A percentile compares a stretch with the other conserved stretches of the same genome.
Conservation (phyloP, 2,888 invertebrate genomes). For the Quadroppia sp. region DNA sequence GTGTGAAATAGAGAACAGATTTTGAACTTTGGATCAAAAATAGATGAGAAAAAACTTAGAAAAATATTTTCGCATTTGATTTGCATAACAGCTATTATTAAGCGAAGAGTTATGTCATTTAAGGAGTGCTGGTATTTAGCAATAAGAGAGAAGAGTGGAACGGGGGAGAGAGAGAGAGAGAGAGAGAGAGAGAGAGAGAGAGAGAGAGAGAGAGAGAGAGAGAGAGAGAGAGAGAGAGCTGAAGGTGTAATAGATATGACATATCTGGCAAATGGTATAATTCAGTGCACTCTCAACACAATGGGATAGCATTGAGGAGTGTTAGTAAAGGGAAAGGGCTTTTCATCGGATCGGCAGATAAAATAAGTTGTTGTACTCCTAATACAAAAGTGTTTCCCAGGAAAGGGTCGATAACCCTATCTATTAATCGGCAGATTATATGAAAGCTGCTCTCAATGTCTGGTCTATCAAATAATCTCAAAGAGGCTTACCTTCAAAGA, state of each 20-base stretch:
- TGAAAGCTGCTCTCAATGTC: background rate
- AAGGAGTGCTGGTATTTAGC: slow-evolving; percentile 14
- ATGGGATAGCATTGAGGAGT: background rate
- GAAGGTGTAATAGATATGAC: slow-evolving; percentile 17
- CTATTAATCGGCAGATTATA: background rate
- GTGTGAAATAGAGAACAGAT: slow-evolving; percentile 1
- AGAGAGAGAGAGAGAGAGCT: background rate
- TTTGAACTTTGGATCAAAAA: background rate
- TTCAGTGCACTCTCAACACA: background rate
- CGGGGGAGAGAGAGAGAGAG: background rate
- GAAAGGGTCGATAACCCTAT: slow-evolving; percentile 19
- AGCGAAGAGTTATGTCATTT: background rate
- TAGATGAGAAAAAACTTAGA: background rate
- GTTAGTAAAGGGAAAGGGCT: background rate
- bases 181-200: background rate
- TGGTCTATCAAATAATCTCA: slow-evolving; percentile 5
- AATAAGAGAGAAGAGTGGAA: background rate
- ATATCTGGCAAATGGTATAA: slow-evolving; percentile 5
- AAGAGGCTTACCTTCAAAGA: slow-evolving; percentile 55
- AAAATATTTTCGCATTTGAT: slow-evolving; percentile 10
- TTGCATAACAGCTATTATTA: background rate
- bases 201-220: background rate
- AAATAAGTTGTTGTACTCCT: background rate
- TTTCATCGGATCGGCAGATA: background rate
- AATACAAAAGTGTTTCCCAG: background rate